Evolutionary conservation across 2,797 vertebrate genomes (phyloP).

Genomic region (Enteromius anoplus): DNA sequence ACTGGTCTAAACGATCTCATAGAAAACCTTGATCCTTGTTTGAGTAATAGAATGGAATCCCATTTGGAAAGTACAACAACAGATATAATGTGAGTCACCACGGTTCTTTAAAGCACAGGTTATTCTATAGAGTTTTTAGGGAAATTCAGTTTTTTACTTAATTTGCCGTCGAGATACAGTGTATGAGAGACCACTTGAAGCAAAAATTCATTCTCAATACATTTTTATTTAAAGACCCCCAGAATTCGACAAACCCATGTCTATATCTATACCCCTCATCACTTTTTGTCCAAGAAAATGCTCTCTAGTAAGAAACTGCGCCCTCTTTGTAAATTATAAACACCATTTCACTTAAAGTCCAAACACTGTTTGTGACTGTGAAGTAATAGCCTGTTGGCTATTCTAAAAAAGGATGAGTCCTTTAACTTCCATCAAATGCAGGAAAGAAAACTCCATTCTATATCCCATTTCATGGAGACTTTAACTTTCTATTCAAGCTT

Average conservation of each 20-base stretch:
- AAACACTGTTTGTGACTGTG: neutral
- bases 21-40: conserved; percentile 61
- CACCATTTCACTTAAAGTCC: neutral
- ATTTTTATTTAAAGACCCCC: conserved; percentile 4
- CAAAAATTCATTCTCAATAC: conserved; percentile 40
- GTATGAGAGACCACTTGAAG: conserved; percentile 22
- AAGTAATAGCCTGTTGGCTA: neutral
- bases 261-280: neutral
- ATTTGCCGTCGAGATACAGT: conserved; percentile 14
- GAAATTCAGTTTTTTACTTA: conserved; percentile 48
- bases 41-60: conserved; percentile 56
- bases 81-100: conserved; percentile 41
- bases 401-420: neutral
- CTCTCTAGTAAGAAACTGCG: neutral
- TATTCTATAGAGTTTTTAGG: conserved; percentile 9
- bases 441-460: neutral
- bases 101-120: conserved; percentile 34
- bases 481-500: neutral
- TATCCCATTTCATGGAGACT: conserved; percentile 13
- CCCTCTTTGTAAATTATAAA: neutral
- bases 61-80: conserved; percentile 55
- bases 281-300: neutral
- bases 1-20: conserved; percentile 6
- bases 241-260: neutral
- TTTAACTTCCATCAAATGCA: neutral